Evolutionary conservation across 2,797 vertebrate genomes (phyloP), one percentile per base, ranked within the genome.

Genomic region (Enteromius radiatus): DNA sequence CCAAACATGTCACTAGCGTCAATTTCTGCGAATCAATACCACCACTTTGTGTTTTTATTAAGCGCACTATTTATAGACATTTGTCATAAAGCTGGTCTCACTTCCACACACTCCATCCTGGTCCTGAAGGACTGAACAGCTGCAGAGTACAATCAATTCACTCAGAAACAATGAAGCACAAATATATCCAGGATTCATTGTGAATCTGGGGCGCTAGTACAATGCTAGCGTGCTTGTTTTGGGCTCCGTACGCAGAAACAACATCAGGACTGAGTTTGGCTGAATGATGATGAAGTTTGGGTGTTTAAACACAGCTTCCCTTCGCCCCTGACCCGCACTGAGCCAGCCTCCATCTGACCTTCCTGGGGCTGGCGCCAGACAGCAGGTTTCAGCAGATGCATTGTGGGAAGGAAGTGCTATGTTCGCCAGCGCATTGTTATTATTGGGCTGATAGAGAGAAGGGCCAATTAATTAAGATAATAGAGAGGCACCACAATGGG

Each of bases 391-490:
- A 65, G 89, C 88, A 73, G 89, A 90, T 90, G 85, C 83, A 45
- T 19, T 17, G 84, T 84, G 70, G 93, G 90, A 92, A 93, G 92
- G 92, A 93, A 93, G 90, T 67, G 73, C 49, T 86, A 31, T 54
- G 28, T 87, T 88, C 81, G 87, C 87, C 90, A 91, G 82, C 84
- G 65, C 89, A 43, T 78, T 86, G 78, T 89, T 86, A 91, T 91
- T 92, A 90, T 91, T 91, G 86, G 86, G 56, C 85, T 75, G 0
- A 56, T 36, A 33, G 82, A 88, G 91, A 93, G 91, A 92, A 91
- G 85, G 76, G 38, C 23, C 85, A 86, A 93, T 93, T 92, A 91
- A 93, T 93, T 92, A 91, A 75, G 10, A 36, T 80, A 78, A 76
- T 23, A 82, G 12, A 89, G 68, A 83, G 90, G 89, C 88, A 91